Conservation (phyloP, 2,113 vertebrate species). For the Lampris incognitus region DNA sequence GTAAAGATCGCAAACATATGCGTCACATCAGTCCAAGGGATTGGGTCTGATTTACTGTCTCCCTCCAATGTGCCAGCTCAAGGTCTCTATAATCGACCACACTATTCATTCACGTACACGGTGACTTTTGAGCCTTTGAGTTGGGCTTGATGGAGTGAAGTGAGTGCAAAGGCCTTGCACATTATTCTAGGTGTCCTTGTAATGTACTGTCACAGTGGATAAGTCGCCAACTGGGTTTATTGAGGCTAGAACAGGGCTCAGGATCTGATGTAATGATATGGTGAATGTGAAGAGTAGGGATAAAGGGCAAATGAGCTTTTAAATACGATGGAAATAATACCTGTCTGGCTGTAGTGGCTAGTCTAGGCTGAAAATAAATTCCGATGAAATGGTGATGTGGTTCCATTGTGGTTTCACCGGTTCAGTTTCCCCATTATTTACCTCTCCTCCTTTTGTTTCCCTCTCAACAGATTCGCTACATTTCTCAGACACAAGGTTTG, state of each 20-base stretch:
- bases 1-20: slow-evolving; percentile 32
- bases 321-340: background rate
- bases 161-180: slow-evolving; percentile 20
- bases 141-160: slow-evolving; percentile 4
- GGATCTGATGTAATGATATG: background rate
- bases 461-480: slow-evolving; percentile 93
- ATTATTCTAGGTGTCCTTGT: background rate
- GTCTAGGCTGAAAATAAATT: background rate
- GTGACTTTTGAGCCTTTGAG: background rate
- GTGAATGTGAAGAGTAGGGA: background rate
- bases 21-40: slow-evolving; percentile 2
- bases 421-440: background rate
- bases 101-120: background rate
- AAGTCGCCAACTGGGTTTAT: background rate
- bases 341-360: background rate
- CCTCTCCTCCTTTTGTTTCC: background rate
- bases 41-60: slow-evolving; percentile 32
- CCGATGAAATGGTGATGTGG: background rate
- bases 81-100: slow-evolving; percentile 26
- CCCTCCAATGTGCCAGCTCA: slow-evolving; percentile 42
- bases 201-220: background rate
- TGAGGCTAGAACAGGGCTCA: background rate
- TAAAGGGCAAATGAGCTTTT: background rate
- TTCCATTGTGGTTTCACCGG: too few species aligned
- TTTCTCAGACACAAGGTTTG: slow-evolving; percentile 98